phyloP scores from a whole-genome alignment of 2,888 invertebrate species.

The Cabera pusaria region DNA sequence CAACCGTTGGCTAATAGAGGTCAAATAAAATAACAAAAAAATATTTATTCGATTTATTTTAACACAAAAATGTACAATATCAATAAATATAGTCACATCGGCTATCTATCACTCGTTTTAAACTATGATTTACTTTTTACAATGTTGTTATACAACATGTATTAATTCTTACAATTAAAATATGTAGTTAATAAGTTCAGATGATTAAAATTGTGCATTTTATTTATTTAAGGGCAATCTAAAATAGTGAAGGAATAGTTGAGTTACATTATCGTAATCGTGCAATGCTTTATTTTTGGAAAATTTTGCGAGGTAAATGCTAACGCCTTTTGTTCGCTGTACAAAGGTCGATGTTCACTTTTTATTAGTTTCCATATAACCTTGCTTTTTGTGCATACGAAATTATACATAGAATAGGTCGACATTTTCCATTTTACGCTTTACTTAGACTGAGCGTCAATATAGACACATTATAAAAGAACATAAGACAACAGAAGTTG shows the following conservation, averaged over 20 bases:
- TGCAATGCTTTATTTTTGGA: too few species aligned
- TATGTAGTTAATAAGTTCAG: constrained; percentile 22
- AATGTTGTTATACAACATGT: constrained; percentile 70
- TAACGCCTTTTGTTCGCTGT: too few species aligned
- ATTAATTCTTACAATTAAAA: constrained; percentile 18
- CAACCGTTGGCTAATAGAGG: too few species aligned
- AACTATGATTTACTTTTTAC: constrained; percentile 64
- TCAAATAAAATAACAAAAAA: constrained; percentile 28
- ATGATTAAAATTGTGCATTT: constrained; percentile 30
- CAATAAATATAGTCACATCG: constrained; percentile 80
- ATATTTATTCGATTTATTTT: constrained; percentile 70
- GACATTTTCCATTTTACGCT: too few species aligned
- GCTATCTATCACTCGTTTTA: constrained; percentile 69
- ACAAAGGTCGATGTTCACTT: too few species aligned
- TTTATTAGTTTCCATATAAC: too few species aligned
- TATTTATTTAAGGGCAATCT: constrained; percentile 13
- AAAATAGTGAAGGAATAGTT: constrained; percentile 7
- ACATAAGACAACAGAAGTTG: too few species aligned
- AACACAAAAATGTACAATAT: constrained; percentile 82
- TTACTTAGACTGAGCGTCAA: too few species aligned
- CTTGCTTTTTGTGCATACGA: too few species aligned
- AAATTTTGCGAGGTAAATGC: too few species aligned
- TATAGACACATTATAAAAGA: too few species aligned
- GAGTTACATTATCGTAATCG: constrained; percentile 9
- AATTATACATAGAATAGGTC: too few species aligned